Conservation (phyloP, 2,113 vertebrate species). For the Illadopsis cleaveri region DNA sequence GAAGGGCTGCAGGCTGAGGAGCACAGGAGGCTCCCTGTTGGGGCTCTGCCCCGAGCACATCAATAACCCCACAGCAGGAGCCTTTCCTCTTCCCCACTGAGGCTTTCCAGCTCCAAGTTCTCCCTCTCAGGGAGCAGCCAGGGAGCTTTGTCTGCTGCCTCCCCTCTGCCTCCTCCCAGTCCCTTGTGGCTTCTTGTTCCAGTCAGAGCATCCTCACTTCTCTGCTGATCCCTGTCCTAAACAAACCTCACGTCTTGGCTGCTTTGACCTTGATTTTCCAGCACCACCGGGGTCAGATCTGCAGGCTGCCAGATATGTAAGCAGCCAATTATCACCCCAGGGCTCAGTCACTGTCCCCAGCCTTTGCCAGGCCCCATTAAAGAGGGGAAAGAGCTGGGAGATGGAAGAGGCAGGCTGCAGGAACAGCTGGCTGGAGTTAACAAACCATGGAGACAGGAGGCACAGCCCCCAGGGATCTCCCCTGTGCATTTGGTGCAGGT, state of each 20-base stretch:
- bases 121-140: not conserved
- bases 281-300: not conserved
- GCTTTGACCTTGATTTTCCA: constrained; percentile 23
- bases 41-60: not conserved
- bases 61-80: not conserved
- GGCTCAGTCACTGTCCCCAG: constrained; percentile 7
- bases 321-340: constrained; percentile 49
- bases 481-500: not conserved
- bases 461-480: constrained; percentile 14
- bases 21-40: not conserved
- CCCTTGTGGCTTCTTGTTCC: not conserved
- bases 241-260: not conserved
- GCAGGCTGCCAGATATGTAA: not conserved
- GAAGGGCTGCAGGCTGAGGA: not conserved
- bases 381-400: not conserved
- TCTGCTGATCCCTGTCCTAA: not conserved
- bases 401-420: constrained; percentile 16
- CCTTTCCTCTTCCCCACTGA: not conserved
- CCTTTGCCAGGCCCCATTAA: constrained; percentile 33
- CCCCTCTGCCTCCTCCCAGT: not conserved
- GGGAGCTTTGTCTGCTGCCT: not conserved
- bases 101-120: not conserved
- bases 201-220: not conserved
- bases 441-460: not conserved
- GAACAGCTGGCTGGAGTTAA: not conserved